Percentiles rank a stretch among this genome's conserved stretches.
These are phyloP conservation scores for Agonopterix arenella DNA, from an alignment of 2,888 invertebrate species.

Conservation along the genomic window DNA sequence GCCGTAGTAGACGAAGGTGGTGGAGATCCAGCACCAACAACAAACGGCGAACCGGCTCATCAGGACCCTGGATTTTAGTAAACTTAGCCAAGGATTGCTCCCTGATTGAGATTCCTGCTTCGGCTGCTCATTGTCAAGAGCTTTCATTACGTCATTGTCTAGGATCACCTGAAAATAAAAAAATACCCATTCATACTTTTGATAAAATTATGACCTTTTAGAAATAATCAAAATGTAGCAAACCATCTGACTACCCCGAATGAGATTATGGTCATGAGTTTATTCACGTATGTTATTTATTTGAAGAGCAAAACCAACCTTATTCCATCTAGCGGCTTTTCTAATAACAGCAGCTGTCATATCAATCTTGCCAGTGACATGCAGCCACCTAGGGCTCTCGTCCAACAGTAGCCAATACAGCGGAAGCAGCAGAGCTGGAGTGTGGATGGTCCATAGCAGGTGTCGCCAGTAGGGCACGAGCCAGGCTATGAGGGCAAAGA, in stretches of 20 bases:
- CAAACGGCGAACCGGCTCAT: constrained; percentile 41
- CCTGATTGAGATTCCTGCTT: constrained; percentile 7
- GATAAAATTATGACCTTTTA: too few relatives aligned
- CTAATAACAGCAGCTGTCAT: constrained; percentile 76
- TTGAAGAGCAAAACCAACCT: constrained; percentile 35
- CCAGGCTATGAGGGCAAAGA: constrained; percentile 48
- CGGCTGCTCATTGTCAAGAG: constrained; percentile 22
- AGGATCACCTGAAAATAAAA: constrained; percentile 32
- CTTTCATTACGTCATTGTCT: constrained; percentile 40
- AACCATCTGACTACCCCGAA: too few relatives aligned
- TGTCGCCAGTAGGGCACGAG: constrained; percentile 81
- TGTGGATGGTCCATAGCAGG: constrained; percentile 79
- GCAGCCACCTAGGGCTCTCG: constrained; percentile 87
- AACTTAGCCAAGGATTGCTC: constrained; percentile 39
- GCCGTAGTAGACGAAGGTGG: constrained; percentile 87
- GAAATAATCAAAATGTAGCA: too few relatives aligned
- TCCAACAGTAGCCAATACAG: constrained; percentile 82
- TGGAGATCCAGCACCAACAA: constrained; percentile 82
- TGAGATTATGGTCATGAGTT: too few relatives aligned
- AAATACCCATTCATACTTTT: too few relatives aligned
- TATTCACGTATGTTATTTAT: neutral
- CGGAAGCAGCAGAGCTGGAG: constrained; percentile 81
- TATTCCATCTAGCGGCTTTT: constrained; percentile 80
- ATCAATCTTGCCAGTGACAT: constrained; percentile 75
- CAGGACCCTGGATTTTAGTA: constrained; percentile 44